Evolutionary conservation across 2,888 invertebrate genomes (phyloP).

Genomic region (Desoria tigrina): DNA sequence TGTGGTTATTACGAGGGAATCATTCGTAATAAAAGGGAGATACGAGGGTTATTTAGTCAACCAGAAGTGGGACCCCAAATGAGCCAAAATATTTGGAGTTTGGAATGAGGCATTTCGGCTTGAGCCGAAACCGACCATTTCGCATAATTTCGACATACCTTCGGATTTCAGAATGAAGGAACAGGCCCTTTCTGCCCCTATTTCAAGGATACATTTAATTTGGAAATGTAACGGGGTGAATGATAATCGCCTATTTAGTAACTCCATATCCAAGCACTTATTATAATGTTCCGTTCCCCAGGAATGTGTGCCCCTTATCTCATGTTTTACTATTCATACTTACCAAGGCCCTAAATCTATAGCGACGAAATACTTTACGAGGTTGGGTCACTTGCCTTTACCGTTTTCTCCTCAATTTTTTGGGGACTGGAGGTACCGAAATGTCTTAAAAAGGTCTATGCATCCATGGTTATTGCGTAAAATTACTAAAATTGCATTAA

Average conservation of each 20-base stretch:
- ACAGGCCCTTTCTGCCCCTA: not conserved
- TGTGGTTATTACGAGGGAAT: too few species aligned
- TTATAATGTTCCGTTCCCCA: not conserved
- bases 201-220: constrained; percentile 10
- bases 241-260: constrained; percentile 15
- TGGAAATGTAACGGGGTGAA: not conserved
- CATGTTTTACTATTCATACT: too few species aligned
- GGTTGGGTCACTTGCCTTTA: too few species aligned
- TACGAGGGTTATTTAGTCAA: constrained; percentile 13
- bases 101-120: constrained; percentile 33
- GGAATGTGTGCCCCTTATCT: not conserved
- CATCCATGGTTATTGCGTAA: too few species aligned
- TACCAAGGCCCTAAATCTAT: too few species aligned
- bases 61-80: constrained; percentile 25
- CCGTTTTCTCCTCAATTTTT: too few species aligned
- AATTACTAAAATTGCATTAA: too few species aligned
- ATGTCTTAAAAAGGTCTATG: too few species aligned
- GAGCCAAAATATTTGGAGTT: constrained; percentile 35
- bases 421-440: too few species aligned
- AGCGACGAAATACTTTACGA: too few species aligned
- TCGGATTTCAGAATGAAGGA: not conserved
- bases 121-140: constrained; percentile 38
- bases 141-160: constrained; percentile 33
- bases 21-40: too few species aligned
- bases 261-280: constrained; percentile 2